Base-by-base conservation (phyloP, 2,888 invertebrate genomes). In the Trilocha varians region DNA sequence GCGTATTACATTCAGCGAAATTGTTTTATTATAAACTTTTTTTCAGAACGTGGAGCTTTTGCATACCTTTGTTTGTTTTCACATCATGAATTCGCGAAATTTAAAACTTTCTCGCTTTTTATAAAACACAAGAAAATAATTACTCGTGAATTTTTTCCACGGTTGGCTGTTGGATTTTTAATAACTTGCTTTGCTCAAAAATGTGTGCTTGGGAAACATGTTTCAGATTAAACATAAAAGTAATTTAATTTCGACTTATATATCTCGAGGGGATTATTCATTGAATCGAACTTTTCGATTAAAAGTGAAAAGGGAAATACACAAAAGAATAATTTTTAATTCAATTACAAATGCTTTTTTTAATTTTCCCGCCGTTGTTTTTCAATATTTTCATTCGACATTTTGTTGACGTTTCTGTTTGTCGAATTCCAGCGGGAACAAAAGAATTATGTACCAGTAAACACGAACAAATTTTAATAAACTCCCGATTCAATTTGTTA, bases 11-110 rank as follows among this genome's bases (percentile, higher is more conserved):
- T 60, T 59, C 65, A 47, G 60, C 55, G 60, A 70, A 62, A 78
- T 77, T 75, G 75, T 78, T 78, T 75, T 71, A 70, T 70, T 67
- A 65, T 63, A 70, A 72, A 61, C 60, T 62, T 70, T 75, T 74
- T 76, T 73, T 68, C 59, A 65, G 63, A 65, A 70, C 66, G 71
- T 68, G 64, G 59, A 69, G 57, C 66, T 70, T 74, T 74, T 68
- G 62, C 65, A 68, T 67, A 59, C 62, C 64, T 62, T 59, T 62
- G 63, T 69, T 70, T 68, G 70, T 68, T 70, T 71, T 65, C 63
- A 62, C 68, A 69, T 73, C 65, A 68, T 74, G 70, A 75, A 73
- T 77, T 69, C 59, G 58, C 65, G 60, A 65, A 71, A 66, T 51
- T 44, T 56, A 65, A 68, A 63, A 59, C 53, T 52, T 68, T 67